Percentiles rank a stretch among this genome's conserved stretches.
These are phyloP conservation scores for Todus mexicanus DNA, from an alignment of 2,797 vertebrate genomes.

Conservation along the genomic window DNA sequence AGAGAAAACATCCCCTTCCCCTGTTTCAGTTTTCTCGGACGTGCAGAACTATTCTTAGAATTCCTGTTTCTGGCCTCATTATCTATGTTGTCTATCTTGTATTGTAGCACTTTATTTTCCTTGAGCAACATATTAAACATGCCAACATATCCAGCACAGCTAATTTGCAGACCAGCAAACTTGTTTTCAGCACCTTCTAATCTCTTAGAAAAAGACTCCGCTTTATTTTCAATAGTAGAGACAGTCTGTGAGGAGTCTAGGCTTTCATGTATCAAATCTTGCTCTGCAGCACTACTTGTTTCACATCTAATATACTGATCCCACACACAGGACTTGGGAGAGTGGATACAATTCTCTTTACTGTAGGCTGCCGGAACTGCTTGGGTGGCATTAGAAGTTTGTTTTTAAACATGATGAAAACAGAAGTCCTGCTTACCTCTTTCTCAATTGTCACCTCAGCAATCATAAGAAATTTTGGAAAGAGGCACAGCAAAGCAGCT, in stretches of 20 bases:
- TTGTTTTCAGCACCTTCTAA: constrained; percentile 63
- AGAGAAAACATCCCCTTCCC: neutral
- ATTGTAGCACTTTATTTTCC: constrained; percentile 61
- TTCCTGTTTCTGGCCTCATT: neutral
- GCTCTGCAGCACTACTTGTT: neutral
- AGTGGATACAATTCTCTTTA: neutral
- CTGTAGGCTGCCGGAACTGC: neutral
- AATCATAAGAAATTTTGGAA: neutral
- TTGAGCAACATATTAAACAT: constrained; percentile 45
- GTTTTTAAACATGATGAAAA: neutral
- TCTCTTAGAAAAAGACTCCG: constrained; percentile 1
- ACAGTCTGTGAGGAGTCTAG: neutral
- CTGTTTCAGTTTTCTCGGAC: neutral
- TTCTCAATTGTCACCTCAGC: neutral
- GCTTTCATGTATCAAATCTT: neutral
- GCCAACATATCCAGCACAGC: constrained; percentile 51
- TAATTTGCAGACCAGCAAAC: constrained; percentile 51
- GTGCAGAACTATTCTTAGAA: constrained; percentile 15
- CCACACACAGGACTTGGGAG: neutral
- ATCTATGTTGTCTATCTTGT: constrained; percentile 52
- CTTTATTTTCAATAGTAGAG: constrained; percentile 37
- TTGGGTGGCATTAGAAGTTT: neutral
- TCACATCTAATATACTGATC: neutral
- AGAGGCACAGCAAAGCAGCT: neutral
- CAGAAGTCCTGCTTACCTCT: neutral